Evolutionary conservation across 2,888 invertebrate species (phyloP), one percentile per base, ranked within the genome.

Genomic region (Yponomeuta plumbellus): DNA sequence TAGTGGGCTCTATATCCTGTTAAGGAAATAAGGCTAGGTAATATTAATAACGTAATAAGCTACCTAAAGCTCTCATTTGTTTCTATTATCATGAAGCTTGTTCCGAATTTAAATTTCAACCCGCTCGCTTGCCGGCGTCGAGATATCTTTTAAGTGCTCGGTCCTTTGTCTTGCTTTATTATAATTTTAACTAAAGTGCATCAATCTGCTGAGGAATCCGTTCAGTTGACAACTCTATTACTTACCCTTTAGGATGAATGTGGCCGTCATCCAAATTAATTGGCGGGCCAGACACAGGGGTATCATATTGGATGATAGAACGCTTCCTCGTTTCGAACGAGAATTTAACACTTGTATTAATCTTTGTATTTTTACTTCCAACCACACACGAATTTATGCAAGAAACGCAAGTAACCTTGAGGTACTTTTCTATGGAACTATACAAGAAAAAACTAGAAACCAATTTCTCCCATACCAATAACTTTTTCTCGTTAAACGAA

Each of bases 211-310:
- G 5, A 52, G 44, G 17, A 52, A 52, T 17, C 1, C 44, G 44
- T 52, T 52, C 44, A 17, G 44, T 52, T 52, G 44, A 17, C 44
- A 52, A 52, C 44, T 52, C 44, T 52, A 40, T 22, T 44, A 52
- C 83, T 83, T 76, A 89, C 89, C 88, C 79, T 77, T 83, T 20
- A 83, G 74, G 68, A 81, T 78, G 73, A 86, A 76, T 63, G 80
- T 75, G 66, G 78, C 76, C 69, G 77, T 72, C 74, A 85, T 80
- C 80, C 82, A 86, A 76, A 83, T 73, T 69, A 84, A 76, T 71
- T 77, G 75, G 71, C 75, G 76, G 68, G 74, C 71, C 71, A 79
- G 73, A 69, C 75, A 72, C 68, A 74, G 67, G 68, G 75, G 69
- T 71, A 76, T 73, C 80, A 79, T 83, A 69, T 76, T 77, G 75